Evolutionary conservation across 2,113 vertebrate species (phyloP).

Genomic region (Megaptera novaeangliae): DNA sequence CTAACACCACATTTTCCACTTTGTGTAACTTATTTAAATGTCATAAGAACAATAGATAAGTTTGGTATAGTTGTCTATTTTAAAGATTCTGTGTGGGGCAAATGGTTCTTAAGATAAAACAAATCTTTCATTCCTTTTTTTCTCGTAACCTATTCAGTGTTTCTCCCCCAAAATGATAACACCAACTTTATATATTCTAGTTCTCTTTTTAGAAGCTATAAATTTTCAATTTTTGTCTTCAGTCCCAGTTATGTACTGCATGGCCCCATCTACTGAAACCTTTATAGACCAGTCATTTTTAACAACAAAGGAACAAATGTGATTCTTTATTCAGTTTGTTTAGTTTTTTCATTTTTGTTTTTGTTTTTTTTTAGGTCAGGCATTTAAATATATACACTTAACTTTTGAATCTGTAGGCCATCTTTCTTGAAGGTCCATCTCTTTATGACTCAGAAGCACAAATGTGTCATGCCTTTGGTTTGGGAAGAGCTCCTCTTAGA

Average conservation of each 20-base stretch:
- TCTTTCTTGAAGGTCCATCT: background rate
- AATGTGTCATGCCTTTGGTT: background rate
- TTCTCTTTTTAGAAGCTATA: constrained; percentile 56
- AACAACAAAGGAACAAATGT: constrained; percentile 52
- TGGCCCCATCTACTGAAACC: constrained; percentile 51
- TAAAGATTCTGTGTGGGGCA: constrained; percentile 74
- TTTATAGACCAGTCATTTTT: constrained; percentile 55
- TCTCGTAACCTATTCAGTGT: constrained; percentile 62
- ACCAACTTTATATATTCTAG: constrained; percentile 48
- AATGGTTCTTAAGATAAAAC: constrained; percentile 64
- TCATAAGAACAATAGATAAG: constrained; percentile 70
- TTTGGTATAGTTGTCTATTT: constrained; percentile 80
- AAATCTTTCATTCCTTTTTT: constrained; percentile 53
- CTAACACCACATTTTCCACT: constrained; percentile 65
- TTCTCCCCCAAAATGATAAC: constrained; percentile 56
- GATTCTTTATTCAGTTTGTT: constrained; percentile 42
- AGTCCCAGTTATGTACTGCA: constrained; percentile 27
- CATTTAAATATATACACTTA: constrained; percentile 2
- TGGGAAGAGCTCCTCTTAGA: background rate
- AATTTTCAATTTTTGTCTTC: constrained; percentile 52
- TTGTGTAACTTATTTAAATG: constrained; percentile 80
- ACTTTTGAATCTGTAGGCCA: background rate
- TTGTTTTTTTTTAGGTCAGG: constrained; percentile 34
- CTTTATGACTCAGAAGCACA: constrained; percentile 39
- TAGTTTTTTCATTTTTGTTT: constrained; percentile 6